phyloP scores from a whole-genome alignment of 2,797 vertebrate genomes.

The Pempheris klunzingeri region DNA sequence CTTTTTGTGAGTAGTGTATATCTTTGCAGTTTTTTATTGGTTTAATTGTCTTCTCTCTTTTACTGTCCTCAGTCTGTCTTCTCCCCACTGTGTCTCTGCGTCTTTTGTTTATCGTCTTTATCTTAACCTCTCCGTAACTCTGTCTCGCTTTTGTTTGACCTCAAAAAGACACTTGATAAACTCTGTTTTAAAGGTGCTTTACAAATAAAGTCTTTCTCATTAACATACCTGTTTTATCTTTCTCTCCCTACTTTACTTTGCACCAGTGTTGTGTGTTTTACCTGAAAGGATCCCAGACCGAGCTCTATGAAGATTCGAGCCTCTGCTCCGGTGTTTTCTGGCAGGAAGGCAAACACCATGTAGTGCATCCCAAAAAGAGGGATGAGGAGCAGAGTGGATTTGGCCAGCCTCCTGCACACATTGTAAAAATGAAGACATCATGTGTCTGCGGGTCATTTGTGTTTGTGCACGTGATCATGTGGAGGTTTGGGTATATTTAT shows the following conservation, averaged over 20 bases:
- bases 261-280: conserved; percentile 54
- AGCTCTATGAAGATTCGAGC: conserved; percentile 94
- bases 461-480: neutral
- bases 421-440: neutral
- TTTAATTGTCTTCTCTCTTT: too few species aligned
- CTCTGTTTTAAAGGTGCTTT: too few species aligned
- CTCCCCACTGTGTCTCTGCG: too few species aligned
- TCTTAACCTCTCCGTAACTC: too few species aligned
- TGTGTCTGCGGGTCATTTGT: neutral
- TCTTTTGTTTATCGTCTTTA: too few species aligned
- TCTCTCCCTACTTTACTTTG: neutral
- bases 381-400: conserved; percentile 96
- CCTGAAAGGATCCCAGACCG: conserved; percentile 95
- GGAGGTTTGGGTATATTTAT: neutral
- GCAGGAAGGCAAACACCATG: conserved; percentile 94
- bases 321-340: conserved; percentile 88
- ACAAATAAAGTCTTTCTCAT: too few species aligned
- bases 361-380: conserved; percentile 97
- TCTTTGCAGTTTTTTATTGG: too few species aligned
- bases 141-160: too few species aligned
- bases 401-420: conserved; percentile 91
- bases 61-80: too few species aligned
- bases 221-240: neutral
- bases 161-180: too few species aligned
- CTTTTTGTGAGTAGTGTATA: too few species aligned